Conservation (phyloP, 2,113 vertebrate species). For the Leucopsar rothschildi region DNA sequence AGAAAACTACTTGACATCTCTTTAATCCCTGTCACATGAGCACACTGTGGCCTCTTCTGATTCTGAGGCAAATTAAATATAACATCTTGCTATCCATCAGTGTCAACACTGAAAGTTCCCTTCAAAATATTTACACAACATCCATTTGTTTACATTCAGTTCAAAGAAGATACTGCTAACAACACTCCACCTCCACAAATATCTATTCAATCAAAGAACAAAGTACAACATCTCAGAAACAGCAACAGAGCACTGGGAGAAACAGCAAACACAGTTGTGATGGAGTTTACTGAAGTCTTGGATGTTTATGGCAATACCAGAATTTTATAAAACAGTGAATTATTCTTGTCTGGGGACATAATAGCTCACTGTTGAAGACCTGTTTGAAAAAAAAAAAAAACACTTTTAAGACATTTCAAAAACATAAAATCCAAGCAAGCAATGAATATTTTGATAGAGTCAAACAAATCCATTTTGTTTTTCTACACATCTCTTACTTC, state of each 20-base stretch:
- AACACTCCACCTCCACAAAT: background rate
- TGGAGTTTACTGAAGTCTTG: background rate
- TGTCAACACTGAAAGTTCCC: rapidly evolving
- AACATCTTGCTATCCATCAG: background rate
- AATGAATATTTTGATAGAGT: background rate
- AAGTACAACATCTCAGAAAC: rapidly evolving
- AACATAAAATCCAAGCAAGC: background rate
- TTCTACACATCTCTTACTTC: rapidly evolving
- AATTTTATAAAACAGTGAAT: background rate
- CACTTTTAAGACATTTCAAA: background rate
- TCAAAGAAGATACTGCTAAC: background rate
- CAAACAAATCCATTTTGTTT: background rate
- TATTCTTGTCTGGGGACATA: background rate
- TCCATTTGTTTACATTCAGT: background rate
- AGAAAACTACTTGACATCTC: background rate
- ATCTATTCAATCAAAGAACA: background rate
- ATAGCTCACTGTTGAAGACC: background rate
- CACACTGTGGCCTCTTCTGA: background rate
- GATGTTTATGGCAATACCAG: background rate
- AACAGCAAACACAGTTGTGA: background rate
- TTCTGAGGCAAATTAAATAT: background rate
- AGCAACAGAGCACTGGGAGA: background rate
- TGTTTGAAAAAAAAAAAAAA: background rate
- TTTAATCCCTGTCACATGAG: background rate
- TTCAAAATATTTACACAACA: background rate